A percentile compares a stretch with the other conserved stretches of the same genome.
These are phyloP conservation scores for Ormyrus nitidulus DNA, from an alignment of 2,888 invertebrate genomes.

Conservation along the genomic window DNA sequence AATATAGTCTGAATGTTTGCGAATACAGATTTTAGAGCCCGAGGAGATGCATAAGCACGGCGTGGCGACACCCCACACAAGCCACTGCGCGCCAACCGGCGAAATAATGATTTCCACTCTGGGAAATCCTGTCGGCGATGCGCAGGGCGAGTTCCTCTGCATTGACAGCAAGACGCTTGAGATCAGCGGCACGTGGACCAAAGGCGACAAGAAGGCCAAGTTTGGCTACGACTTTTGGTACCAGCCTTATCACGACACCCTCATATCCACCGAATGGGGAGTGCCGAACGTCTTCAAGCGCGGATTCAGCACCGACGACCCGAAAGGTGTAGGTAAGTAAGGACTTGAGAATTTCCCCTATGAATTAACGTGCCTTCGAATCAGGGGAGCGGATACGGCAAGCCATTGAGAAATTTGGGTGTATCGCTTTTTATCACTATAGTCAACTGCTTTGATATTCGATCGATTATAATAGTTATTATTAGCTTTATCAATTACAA, in stretches of 20 bases:
- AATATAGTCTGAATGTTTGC: no score
- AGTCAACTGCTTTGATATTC: no score
- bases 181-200: constrained; percentile 88
- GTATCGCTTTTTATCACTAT: no score
- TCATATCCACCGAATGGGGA: constrained; percentile 96
- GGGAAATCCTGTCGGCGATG: constrained; percentile 91
- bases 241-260: constrained; percentile 93
- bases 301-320: constrained; percentile 77
- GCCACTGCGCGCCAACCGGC: constrained; percentile 94
- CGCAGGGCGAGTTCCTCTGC: constrained; percentile 90
- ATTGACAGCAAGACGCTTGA: constrained; percentile 89
- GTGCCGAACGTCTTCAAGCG: constrained; percentile 87
- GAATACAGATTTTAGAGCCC: constrained; percentile 87
- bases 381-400: no score
- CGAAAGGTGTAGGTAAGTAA: constrained; percentile 73
- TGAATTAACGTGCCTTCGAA: not conserved
- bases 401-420: no score
- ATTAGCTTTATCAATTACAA: no score
- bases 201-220: constrained; percentile 80
- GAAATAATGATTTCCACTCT: constrained; percentile 96
- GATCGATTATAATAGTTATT: no score
- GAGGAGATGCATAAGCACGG: constrained; percentile 85
- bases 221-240: constrained; percentile 99
- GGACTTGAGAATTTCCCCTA: not conserved
- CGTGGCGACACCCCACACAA: constrained; percentile 93